Evolutionary conservation across 2,888 invertebrate species (phyloP).

Genomic region (Nemotelus nigrinus): DNA sequence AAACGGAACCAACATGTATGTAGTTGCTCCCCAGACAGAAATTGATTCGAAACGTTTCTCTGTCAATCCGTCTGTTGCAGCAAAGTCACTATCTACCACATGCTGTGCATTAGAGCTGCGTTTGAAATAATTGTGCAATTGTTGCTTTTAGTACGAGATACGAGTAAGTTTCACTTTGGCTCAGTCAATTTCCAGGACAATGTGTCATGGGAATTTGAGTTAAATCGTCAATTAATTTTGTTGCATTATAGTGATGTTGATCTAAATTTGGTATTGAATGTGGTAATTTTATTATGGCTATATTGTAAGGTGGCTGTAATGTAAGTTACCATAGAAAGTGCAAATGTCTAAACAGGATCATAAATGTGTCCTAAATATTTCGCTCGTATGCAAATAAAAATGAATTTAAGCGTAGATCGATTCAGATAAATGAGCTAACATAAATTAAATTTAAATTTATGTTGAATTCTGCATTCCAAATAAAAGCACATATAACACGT

Average conservation of each 20-base stretch:
- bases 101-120: neutral
- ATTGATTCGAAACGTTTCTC: slow-evolving; percentile 35
- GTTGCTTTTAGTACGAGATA: slow-evolving; percentile 16
- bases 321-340: too few species aligned
- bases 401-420: too few species aligned
- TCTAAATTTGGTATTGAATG: neutral
- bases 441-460: too few species aligned
- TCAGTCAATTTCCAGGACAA: slow-evolving; percentile 26
- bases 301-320: too few species aligned
- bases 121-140: slow-evolving; percentile 31
- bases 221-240: slow-evolving; percentile 26
- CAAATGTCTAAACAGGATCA: too few species aligned
- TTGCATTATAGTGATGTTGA: neutral
- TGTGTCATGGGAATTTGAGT: slow-evolving; percentile 12
- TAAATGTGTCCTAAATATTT: too few species aligned
- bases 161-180: slow-evolving; percentile 26
- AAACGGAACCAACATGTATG: neutral
- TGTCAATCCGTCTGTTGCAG: slow-evolving; percentile 36
- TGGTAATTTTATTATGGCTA: too few species aligned
- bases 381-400: too few species aligned
- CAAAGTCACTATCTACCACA: neutral
- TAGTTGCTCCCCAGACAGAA: slow-evolving; percentile 19
- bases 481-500: too few species aligned
- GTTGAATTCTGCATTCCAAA: too few species aligned
- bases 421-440: too few species aligned